A percentile compares a stretch with the other conserved stretches of the same genome.
Evolutionary conservation across 2,888 invertebrate genomes (phyloP).

Genomic region (Drosophila eohydei): DNA sequence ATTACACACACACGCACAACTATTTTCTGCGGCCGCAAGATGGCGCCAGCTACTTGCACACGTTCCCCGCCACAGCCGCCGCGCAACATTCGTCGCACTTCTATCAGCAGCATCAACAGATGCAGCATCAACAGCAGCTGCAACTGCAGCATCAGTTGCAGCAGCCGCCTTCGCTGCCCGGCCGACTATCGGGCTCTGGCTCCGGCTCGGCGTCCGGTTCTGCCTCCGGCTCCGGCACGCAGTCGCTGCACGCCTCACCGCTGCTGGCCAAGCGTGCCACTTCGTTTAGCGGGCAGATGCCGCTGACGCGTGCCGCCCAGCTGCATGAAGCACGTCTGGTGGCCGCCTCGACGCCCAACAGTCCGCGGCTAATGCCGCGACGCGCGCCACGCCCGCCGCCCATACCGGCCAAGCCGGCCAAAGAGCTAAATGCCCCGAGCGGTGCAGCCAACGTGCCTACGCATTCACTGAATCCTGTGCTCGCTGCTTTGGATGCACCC

Average conservation of each 20-base stretch:
- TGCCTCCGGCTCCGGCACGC: slow-evolving; percentile 61
- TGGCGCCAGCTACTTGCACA: slow-evolving; percentile 78
- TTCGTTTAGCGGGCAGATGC: slow-evolving; percentile 83
- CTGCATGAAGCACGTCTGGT: slow-evolving; percentile 50
- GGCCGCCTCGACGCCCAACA: slow-evolving; percentile 88
- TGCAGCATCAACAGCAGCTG: slow-evolving; percentile 49
- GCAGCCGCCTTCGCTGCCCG: slow-evolving; percentile 62
- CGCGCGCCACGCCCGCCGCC: slow-evolving; percentile 85
- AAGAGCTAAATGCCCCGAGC: slow-evolving; percentile 25
- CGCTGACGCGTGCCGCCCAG: slow-evolving; percentile 68
- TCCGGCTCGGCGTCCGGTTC: slow-evolving; percentile 41
- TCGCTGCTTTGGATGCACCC: slow-evolving; percentile 79
- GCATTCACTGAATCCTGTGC: slow-evolving; percentile 63
- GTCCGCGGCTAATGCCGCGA: slow-evolving; percentile 89
- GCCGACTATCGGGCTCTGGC: slow-evolving; percentile 43
- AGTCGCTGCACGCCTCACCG: slow-evolving; percentile 82
- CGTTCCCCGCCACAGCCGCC: slow-evolving; percentile 81
- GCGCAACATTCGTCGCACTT: slow-evolving; percentile 69
- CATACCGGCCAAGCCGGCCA: slow-evolving; percentile 80
- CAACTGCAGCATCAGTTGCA: slow-evolving; percentile 59
- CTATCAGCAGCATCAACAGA: slow-evolving; percentile 59
- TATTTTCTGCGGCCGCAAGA: slow-evolving; percentile 79
- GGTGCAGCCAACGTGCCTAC: slow-evolving; percentile 51
- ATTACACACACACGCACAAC: slow-evolving; percentile 70
- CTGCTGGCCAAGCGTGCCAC: slow-evolving; percentile 83